Evolutionary conservation across 2,888 invertebrate genomes (phyloP).

Genomic region (Nomada goodeniana): DNA sequence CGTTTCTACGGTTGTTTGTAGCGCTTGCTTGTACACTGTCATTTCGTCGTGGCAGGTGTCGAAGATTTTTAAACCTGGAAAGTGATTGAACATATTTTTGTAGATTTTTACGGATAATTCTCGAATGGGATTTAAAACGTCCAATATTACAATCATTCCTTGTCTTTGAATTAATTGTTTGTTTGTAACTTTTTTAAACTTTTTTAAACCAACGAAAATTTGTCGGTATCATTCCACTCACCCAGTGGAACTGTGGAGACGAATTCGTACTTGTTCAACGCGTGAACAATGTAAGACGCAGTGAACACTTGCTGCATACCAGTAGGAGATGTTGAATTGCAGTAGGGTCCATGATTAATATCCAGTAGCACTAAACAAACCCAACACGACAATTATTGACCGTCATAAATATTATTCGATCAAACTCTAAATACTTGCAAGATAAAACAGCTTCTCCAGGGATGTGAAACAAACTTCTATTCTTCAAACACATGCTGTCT

Average conservation of each 20-base stretch:
- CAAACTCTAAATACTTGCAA: slow-evolving; percentile 68
- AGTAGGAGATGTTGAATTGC: slow-evolving; percentile 79
- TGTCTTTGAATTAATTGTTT: background rate
- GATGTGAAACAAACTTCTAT: slow-evolving; percentile 76
- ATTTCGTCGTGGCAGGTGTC: slow-evolving; percentile 81
- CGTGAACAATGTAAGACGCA: slow-evolving; percentile 81
- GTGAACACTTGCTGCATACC: slow-evolving; percentile 83
- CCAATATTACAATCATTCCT: too few relatives aligned
- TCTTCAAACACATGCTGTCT: slow-evolving; percentile 74
- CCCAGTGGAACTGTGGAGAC: slow-evolving; percentile 83
- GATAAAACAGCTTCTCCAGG: slow-evolving; percentile 80
- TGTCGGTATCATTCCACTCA: slow-evolving; percentile 51
- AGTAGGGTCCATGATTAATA: slow-evolving; percentile 82
- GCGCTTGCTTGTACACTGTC: slow-evolving; percentile 78
- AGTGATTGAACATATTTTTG: too few relatives aligned
- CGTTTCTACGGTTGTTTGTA: slow-evolving; percentile 74
- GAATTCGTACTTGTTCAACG: slow-evolving; percentile 82
- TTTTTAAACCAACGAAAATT: too few relatives aligned
- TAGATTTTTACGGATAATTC: too few relatives aligned
- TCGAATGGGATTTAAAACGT: too few relatives aligned
- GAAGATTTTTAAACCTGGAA: slow-evolving; percentile 78
- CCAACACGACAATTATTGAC: background rate
- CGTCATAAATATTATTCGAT: background rate
- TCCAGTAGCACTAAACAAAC: slow-evolving; percentile 81
- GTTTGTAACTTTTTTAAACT: too few relatives aligned